Evolutionary conservation across 2,797 vertebrate species (phyloP), one percentile per base, ranked within the genome.

Genomic region (Taeniopygia guttata): DNA sequence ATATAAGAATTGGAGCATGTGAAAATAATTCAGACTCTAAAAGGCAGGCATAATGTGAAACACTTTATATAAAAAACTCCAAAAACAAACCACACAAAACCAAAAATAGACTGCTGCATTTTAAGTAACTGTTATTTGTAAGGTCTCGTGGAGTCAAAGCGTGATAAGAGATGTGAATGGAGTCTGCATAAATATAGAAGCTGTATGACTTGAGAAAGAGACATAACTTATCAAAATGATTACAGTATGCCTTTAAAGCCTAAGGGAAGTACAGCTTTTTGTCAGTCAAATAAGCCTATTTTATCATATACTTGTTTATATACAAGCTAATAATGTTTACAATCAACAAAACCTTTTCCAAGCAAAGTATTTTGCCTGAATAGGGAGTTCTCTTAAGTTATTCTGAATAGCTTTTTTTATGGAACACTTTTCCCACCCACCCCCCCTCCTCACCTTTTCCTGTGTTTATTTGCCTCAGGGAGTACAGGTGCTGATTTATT

Each of bases 101-200:
- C 88, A 79, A 91, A 88, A 88, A 87, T 81, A 96, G 92, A 84
- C 82, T 81, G 42, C 52, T 87, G 68, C 34, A 70, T 95, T 95
- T 95, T 96, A 88, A 96, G 48, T 92, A 91, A 84, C 74, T 78
- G 74, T 79, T 89, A 58, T 70, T 90, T 94, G 72, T 81, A 56
- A 93, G 75, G 84, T 77, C 87, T 95, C 66, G 8, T 88, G 64
- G 63, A 87, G 84, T 89, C 68, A 68, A 80, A 91, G 76, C 32
- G 7, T 91, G 79, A 48, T 80, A 66, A 45, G 64, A 80, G 59
- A 93, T 89, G 45, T 87, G 94, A 93, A 85, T 66, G 82, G 72
- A 90, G 51, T 70, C 32, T 54, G 64, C 17, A 22, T 85, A 64
- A 87, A 51, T 91, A 48, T 25, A 84, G 85, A 91, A 87, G 46